Percentiles rank a stretch among this genome's conserved stretches.
phyloP scores from a whole-genome alignment of 2,113 vertebrate genomes.

The Dolichallabes microphthalmus region DNA sequence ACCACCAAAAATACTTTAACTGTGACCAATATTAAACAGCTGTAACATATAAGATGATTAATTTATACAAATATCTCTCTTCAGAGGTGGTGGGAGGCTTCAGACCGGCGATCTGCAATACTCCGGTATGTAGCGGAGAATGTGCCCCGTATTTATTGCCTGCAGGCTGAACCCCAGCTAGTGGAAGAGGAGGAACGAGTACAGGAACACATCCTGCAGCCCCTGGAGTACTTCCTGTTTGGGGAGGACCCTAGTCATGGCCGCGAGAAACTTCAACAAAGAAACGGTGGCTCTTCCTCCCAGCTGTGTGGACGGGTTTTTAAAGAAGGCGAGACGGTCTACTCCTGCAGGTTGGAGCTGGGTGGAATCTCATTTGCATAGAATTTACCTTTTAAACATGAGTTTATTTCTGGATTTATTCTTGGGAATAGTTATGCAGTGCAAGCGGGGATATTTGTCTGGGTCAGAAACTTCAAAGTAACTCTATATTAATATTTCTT shows the following conservation, averaged over 20 bases:
- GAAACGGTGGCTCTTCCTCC: conserved; percentile 70
- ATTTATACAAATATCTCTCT: conserved; percentile 38
- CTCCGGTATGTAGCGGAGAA: conserved; percentile 82
- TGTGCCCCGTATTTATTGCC: conserved; percentile 86
- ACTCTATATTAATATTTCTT: neutral
- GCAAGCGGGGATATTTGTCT: neutral
- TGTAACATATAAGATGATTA: neutral
- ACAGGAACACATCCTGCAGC: conserved; percentile 76
- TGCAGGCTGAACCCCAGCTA: conserved; percentile 75
- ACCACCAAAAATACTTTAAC: neutral
- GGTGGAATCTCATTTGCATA: neutral
- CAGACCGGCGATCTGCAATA: conserved; percentile 77
- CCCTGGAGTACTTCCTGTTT: conserved; percentile 89
- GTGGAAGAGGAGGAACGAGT: conserved; percentile 84
- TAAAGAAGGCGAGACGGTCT: conserved; percentile 95
- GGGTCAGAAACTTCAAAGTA: neutral
- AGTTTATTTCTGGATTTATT: neutral
- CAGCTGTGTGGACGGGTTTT: conserved; percentile 95
- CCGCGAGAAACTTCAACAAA: conserved; percentile 85
- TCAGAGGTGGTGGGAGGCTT: conserved; percentile 83
- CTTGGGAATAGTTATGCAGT: neutral
- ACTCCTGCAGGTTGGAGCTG: conserved; percentile 90
- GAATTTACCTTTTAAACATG: neutral
- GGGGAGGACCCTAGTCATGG: conserved; percentile 85
- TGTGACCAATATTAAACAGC: neutral